Base-by-base conservation (phyloP, 2,888 invertebrate genomes). In the Drosophila paramelanica region DNA sequence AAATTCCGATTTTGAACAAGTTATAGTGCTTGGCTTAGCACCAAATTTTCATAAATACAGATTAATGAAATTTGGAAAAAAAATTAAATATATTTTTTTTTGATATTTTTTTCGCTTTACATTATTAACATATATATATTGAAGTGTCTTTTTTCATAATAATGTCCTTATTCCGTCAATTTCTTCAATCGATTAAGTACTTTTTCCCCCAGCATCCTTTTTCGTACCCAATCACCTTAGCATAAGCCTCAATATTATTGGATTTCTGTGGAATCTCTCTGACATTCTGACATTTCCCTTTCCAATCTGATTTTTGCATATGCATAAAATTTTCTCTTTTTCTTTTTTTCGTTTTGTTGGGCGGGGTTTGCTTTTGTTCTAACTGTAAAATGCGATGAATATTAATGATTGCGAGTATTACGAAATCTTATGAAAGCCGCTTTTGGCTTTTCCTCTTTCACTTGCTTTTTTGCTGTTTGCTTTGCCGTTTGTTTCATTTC, bases 381-480 rank as follows among this genome's bases (percentile, higher is more conserved):
- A 62, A 50, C 45, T 65, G 62, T n/a, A 68, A 51, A 78, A 69
- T 60, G 75, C 73, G 80, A 89, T 90, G 85, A 91, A 91, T 90
- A 91, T 91, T 90, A 91, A 90, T 89, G 90, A 88, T 84, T 84
- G 76, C 69, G 51, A 72, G 71, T 80, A 69, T 77, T 72, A 60
- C 47, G 43, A 62, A 64, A 68, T 61, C 67, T 56, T 67, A 47
- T 65, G 10, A 67, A 67, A 69, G 60, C 73, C 60, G 62, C 61
- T 66, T 58, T 73, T 67, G 42, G 53, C 67, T 67, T 75, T 65
- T 57, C 39, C 41, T 66, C 25, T 53, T 41, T 47, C 17, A 27
- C 31, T 31, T 20, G 42, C 61, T 42, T 39, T 53, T 53, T 20
- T 41, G 33, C 64, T 78, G 55, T 60, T 73, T 58, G 65, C 55